Base-by-base conservation (phyloP, 2,113 vertebrate species). In the Gobio gobio region DNA sequence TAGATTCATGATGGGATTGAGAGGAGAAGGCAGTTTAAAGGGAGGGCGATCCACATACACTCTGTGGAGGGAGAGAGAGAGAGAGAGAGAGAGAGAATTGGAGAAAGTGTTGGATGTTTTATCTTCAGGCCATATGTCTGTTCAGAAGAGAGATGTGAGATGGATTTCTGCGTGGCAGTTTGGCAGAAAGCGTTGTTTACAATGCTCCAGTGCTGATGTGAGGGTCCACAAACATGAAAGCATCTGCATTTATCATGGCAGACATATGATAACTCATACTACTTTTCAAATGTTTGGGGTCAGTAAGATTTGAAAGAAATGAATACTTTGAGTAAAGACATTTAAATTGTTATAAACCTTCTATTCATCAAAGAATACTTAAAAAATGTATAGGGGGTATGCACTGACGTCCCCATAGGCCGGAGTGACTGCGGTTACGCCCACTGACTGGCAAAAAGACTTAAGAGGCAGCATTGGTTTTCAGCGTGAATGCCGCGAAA, bases 1-100 rank as follows among this genome's bases (percentile, higher is more conserved):
- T 81, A 68, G 49, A 83, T 75, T 86, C 73, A 80, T 78, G 80
- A 73, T 58, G 29, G 77, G 54, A 83, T 78, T 40, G 24, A 78
- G 51, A 78, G 58, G 47, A 64, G 54, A 49, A 24, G 61, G 66
- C 83, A 70, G 86, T 81, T 66, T 73, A 24, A 58, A 59, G 54
- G 14, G 26, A 51, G 33, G 66, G 47, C 4, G 59, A 83, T 83
- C 54, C 66, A 79, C 49, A 59, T 59, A 82, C 10, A 1, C 26
- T 54, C 49, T 8, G 16, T 58, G 51, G 10, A 63, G 58, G 13
- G 33, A 12, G 45, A 47, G 45, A 43, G 43, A 43, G 36, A 40
- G 43, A 58, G 29, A 40, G 36, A 40, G 51, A 61, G 77, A 61
- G 77, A 45, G 70, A 72, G 68, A 72, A 18, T 29, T 64, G 61